Percentiles rank a stretch among this genome's conserved stretches.
Evolutionary conservation across 2,797 vertebrate species (phyloP).

Genomic region (Jordanella pulchra): DNA sequence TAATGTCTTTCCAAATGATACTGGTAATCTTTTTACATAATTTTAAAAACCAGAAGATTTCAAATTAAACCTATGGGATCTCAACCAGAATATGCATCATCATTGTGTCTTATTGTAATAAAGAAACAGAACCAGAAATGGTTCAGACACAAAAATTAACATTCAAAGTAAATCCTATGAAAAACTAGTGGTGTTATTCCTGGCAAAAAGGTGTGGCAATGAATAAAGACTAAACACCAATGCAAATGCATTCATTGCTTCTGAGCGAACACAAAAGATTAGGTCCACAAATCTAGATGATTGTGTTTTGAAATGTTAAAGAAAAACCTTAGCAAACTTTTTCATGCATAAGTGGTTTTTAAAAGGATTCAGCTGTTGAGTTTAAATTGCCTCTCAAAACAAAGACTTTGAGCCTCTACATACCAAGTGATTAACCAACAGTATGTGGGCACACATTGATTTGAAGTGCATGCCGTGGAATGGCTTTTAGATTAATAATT

Average conservation of each 20-base stretch:
- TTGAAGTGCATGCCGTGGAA: background rate
- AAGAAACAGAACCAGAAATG: background rate
- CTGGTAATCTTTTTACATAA: background rate
- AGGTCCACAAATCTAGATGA: background rate
- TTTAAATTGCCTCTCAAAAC: background rate
- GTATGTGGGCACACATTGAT: background rate
- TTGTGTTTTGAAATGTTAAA: background rate
- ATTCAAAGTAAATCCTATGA: background rate
- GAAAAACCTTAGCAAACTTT: background rate
- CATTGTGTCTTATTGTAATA: background rate
- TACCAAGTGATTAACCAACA: slow-evolving; percentile 1
- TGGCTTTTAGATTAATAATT: slow-evolving; percentile 3
- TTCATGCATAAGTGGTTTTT: background rate
- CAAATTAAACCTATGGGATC: background rate
- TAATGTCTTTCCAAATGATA: too few species aligned
- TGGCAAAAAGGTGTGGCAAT: background rate
- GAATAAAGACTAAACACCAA: background rate
- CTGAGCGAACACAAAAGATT: background rate
- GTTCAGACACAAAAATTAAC: too few species aligned
- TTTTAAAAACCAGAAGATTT: background rate
- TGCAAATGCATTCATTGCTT: too few species aligned
- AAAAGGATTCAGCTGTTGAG: background rate
- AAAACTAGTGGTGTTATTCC: background rate
- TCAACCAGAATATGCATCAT: background rate
- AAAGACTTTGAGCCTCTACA: background rate